Evolutionary conservation across 2,888 invertebrate genomes (phyloP), one percentile per base, ranked within the genome.

Genomic region (Drosophila testacea): DNA sequence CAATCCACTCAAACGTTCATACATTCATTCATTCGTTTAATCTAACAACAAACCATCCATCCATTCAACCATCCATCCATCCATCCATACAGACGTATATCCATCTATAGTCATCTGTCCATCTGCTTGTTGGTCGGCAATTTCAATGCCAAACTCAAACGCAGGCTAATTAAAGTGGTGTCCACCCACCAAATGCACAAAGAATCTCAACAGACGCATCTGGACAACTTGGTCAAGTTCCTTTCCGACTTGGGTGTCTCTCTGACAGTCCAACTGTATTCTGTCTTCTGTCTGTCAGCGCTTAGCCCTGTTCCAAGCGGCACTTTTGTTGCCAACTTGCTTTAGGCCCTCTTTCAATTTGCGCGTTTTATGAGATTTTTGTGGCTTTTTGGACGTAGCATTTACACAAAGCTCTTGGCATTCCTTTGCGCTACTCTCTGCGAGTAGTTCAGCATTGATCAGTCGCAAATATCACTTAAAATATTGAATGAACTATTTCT

Each of bases 91-190:
- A 44, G 28, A 44, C 34, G n/a, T 6, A 9, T 34, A 13, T 39
- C 64, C 63, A 66, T 76, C 73, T 39, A 1, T 22, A 51, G 41
- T 39, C 61, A 71, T 69, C 61, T 57, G 67, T 28, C 16, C 54
- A 55, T 69, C 54, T 70, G 57, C 28, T 42, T 52, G 22, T 47
- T 60, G 69, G 73, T 81, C 88, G 86, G 85, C 69, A 61, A 56
- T 82, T 89, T 89, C 76, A 85, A 85, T 89, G 86, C 86, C 80
- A 59, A 79, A 66, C 27, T 68, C 63, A 59, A 61, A 61, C 81
- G 68, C 74, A 60, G 85, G 89, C 90, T 90, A 88, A 90, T 85
- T 85, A 90, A 85, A 89, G 84, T 87, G 78, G 89, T 87, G 82
- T 90, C 90, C 90, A 89, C 85, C 85, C 89, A 89, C 89, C 72